Evolutionary conservation across 2,113 vertebrate genomes (phyloP), one percentile per base, ranked within the genome.

Genomic region (Asarcornis scutulata): DNA sequence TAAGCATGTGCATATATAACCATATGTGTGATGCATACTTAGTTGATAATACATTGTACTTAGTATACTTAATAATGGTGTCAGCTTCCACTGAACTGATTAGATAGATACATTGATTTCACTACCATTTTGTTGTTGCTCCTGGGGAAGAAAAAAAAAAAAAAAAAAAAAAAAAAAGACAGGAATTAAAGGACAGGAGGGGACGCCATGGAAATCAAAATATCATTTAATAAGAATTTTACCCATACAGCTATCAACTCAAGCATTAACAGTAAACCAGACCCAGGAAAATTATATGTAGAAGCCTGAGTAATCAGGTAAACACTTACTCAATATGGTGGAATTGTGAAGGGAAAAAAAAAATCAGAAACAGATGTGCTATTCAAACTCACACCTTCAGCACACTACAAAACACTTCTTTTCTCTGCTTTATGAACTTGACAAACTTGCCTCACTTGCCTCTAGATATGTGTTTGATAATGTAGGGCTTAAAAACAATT

Each of bases 291-390:
- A 20, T 3, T 42, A 6, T 7, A 17, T 5, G 21, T 20, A 72
- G 34, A 84, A 68, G 9, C 12, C 27, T 46, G 9, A 46, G 23
- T 58, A 73, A 60, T 34, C 22, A 15, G 14, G 11, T 31, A 50
- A 87, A 63, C 0, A 0, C 6, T 67, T 62, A 38, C 16, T 60
- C 12, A 40, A 38, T 38, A 73, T 2, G 9, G 73, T 64, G 11
- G 32, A 86, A 26, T 18, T 9, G 18, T 17, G 52, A 66, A 83
- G n/a, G 6, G 17, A 44, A 77, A 78, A 84, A 74, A 76, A 75
- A 36, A 72, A 36, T 50, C 20, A 71, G 42, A 68, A 86, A 0
- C 6, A 62, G 31, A 73, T 62, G 50, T 0, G 0, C 29, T 58
- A 36, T 23, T 21, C 3, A 4, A 77, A 60, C 8, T 77, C 38